Evolutionary conservation across 2,113 vertebrate species (phyloP), one percentile per base, ranked within the genome.

Genomic region (Cyanoderma ruficeps): DNA sequence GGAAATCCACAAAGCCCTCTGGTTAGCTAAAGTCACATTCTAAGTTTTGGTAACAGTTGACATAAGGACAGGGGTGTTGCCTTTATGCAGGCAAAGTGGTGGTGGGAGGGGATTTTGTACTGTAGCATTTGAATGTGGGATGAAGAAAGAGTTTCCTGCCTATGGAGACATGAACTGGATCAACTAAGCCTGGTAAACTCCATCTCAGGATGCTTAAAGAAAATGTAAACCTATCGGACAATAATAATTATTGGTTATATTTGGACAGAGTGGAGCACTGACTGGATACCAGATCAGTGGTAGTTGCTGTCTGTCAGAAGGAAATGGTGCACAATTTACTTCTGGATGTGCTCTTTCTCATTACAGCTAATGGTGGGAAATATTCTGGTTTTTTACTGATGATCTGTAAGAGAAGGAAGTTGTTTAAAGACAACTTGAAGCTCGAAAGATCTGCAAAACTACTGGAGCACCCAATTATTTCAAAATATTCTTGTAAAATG

Each of bases 401-500:
- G 7, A 41, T 41, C 31, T 74, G 7, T 84, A 83, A 78, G 42
- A 65, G 33, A 64, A 65, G 15, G 41, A 77, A 30, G 5, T 41
- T 53, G 4, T 39, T 94, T 56, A 87, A 80, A 22, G 44, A 19
- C 7, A 65, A 7, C 15, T 53, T 74, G 31, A 83, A 65, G 15
- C 10, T 87, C 3, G 1, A 49, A 68, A 80, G 19, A 53, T 56
- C 35, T 61, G 60, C 27, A 69, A 41, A 70, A 85, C 53, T 55
- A 49, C 2, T 37, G 28, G 25, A 92, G 42, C 15, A 52, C 21
- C 21, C 69, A 56, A 61, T 49, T 14, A 81, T 53, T 91, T 89
- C 25, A 70, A 61, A 91, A 49, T 78, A 30, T 13, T 53, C 31
- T 17, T 87, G 27, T 78, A 39, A 89, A 93, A 82, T 91, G 71